A percentile compares a stretch with the other conserved stretches of the same genome.
Evolutionary conservation across 2,888 invertebrate genomes (phyloP).

Genomic region (Bombylius major): DNA sequence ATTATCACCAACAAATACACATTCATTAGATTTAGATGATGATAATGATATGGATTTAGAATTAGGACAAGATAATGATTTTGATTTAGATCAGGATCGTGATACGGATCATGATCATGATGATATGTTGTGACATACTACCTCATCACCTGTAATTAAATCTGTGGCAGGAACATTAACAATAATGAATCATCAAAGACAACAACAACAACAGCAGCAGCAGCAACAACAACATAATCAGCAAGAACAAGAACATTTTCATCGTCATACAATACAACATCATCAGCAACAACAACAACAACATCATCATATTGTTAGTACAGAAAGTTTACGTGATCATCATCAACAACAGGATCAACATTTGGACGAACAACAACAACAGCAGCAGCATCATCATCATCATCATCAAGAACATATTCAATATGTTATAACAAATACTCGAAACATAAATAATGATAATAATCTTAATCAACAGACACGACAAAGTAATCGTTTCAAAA

Average conservation of each 20-base stretch:
- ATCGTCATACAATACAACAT: not conserved
- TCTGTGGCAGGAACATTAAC: constrained; percentile 8
- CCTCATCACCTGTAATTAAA: constrained; percentile 4
- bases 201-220: not conserved
- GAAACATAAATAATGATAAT: not conserved
- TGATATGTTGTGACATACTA: constrained; percentile 22
- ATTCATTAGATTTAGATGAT: constrained; percentile 29
- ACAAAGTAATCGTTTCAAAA: too few relatives aligned
- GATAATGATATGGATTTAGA: constrained; percentile 29
- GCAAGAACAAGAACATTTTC: not conserved
- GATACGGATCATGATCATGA: constrained; percentile 17
- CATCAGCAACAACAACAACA: constrained; percentile 12
- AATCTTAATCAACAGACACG: constrained; percentile 1
- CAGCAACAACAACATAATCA: constrained; percentile 2
- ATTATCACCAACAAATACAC: constrained; percentile 24
- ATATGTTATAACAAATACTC: too few relatives aligned
- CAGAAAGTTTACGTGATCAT: not conserved
- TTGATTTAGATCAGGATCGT: constrained; percentile 26
- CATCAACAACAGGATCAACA: constrained; percentile 10
- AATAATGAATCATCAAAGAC: constrained; percentile 9
- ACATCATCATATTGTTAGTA: constrained; percentile 8
- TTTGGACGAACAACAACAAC: constrained; percentile 6
- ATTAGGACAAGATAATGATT: constrained; percentile 29
- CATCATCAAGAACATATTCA: constrained; percentile 1
- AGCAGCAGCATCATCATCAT: constrained; percentile 7